A percentile compares a stretch with the other conserved stretches of the same genome.
These are phyloP conservation scores for Rugalucina vietnamica DNA, from an alignment of 2,888 invertebrate species.

Conservation along the genomic window DNA sequence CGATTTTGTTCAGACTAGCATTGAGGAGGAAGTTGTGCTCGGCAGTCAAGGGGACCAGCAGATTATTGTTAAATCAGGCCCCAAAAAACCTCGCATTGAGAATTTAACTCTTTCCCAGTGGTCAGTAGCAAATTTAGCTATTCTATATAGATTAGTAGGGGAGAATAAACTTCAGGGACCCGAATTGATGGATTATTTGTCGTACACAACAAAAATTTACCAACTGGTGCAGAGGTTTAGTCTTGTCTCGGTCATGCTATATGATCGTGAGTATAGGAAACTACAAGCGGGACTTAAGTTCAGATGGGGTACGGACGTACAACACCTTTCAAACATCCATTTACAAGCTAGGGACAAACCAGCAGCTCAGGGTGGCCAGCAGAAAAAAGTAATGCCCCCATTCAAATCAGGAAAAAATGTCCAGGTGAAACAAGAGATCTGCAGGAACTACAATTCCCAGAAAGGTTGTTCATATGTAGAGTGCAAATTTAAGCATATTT, in stretches of 20 bases:
- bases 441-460: not conserved
- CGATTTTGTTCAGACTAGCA: not conserved
- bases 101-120: not conserved
- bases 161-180: not conserved
- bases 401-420: too few species aligned
- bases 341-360: not conserved
- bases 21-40: not conserved
- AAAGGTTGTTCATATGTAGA: not conserved
- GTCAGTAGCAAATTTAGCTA: not conserved
- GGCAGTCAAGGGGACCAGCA: not conserved
- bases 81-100: not conserved
- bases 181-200: not conserved
- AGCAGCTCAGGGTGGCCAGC: not conserved
- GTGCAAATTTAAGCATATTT: not conserved
- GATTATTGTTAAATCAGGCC: not conserved
- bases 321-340: not conserved
- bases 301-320: constrained; percentile 5
- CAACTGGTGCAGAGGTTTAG: too few species aligned
- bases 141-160: too few species aligned
- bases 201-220: not conserved
- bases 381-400: not conserved
- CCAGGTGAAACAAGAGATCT: not conserved
- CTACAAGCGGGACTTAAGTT: not conserved
- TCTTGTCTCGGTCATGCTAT: too few species aligned
- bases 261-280: too few species aligned